Evolutionary conservation across 2,797 vertebrate species (phyloP), one percentile per base, ranked within the genome.

Genomic region (Pteronotus mesoamericanus): DNA sequence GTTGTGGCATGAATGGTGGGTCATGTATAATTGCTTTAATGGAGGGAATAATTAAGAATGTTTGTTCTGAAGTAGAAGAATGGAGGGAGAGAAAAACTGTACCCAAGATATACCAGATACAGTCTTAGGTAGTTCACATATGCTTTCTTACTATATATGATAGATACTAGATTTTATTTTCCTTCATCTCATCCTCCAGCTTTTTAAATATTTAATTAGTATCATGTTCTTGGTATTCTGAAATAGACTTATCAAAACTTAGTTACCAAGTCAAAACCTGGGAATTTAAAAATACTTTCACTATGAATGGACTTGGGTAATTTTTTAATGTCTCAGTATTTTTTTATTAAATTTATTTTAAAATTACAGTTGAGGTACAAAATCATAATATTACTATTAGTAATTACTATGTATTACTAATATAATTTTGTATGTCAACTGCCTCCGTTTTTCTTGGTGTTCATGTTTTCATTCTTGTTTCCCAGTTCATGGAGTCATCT

Each of bases 211-310:
- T 91, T 89, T 69, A 82, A 72, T 82, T 96, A 69, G 3, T 84
- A 29, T 91, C 26, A 37, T 85, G 19, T 59, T 96, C 42, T 89
- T 48, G 66, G 53, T 72, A 86, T 53, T 91, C 32, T 93, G 39
- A 91, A 86, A 18, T 86, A 94, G 71, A 75, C 44, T 89, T 87
- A 6, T 86, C 5, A 93, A 77, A 93, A 90, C 9, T 86, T 86
- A 55, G 26, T 64, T 46, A 71, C 61, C 14, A 83, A 75, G 5
- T 92, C 24, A 88, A 89, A 93, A 84, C 46, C 64, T 59, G n/a
- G 42, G 59, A 71, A 78, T 37, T 55, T 78, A 15, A 78, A 71
- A 71, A 39, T 71, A 89, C 44, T 95, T 94, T 94, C 14, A 26
- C 61, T 69, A 57, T 84, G 83, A 59, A 87, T 24, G 46, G 64